Evolutionary conservation across 2,113 vertebrate species (phyloP).

Genomic region (Todiramphus saurophagus): DNA sequence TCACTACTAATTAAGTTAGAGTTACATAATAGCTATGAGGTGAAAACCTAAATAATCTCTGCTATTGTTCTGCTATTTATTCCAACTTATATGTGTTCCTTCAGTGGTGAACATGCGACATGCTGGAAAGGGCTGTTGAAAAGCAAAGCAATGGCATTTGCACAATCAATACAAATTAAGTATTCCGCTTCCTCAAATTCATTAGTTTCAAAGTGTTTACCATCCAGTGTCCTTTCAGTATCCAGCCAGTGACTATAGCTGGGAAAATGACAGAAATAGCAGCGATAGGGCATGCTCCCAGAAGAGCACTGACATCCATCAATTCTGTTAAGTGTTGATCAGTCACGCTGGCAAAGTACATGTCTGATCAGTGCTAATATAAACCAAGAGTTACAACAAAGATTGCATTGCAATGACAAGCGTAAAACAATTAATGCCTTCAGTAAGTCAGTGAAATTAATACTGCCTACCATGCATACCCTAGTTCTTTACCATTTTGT

Average conservation of each 20-base stretch:
- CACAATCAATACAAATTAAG: conserved; percentile 10
- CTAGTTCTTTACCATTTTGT: neutral
- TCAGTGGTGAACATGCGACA: neutral
- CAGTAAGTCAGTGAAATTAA: conserved; percentile 11
- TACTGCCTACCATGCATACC: neutral
- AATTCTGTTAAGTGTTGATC: neutral
- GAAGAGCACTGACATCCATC: neutral
- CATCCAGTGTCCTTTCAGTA: neutral
- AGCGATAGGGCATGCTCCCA: neutral
- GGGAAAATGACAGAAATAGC: neutral
- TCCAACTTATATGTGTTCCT: neutral
- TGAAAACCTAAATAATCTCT: conserved; percentile 7
- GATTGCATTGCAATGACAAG: neutral
- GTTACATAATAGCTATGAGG: neutral
- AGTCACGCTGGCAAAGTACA: neutral
- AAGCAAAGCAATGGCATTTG: neutral
- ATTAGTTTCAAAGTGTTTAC: conserved; percentile 10
- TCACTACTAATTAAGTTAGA: neutral
- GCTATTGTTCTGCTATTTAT: neutral
- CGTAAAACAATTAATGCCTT: neutral
- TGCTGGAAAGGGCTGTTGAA: neutral
- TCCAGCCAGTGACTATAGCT: neutral
- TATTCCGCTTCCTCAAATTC: neutral
- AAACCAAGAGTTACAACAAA: conserved; percentile 44
- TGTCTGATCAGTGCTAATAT: neutral